Conservation (phyloP, 1,140 invertebrate genomes). For the Brevipalpus yothersi region DNA sequence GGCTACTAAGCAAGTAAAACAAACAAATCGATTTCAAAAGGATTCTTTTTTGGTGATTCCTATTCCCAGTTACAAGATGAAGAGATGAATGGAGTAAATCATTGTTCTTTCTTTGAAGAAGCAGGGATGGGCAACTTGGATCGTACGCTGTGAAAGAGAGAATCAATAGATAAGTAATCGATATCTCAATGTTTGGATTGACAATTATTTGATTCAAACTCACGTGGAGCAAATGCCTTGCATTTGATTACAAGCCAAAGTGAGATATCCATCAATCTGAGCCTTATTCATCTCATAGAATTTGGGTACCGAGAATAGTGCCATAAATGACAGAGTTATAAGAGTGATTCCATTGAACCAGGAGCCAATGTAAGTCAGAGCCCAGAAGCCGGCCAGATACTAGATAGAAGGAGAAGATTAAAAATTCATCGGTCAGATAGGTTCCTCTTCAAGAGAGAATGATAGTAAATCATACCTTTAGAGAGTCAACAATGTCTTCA, state of each 20-base stretch:
- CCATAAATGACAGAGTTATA: slow-evolving; percentile 71
- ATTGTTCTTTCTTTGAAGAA: too few relatives aligned
- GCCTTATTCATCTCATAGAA: slow-evolving; percentile 92
- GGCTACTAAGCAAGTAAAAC: too few relatives aligned
- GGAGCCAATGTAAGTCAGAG: slow-evolving; percentile 77
- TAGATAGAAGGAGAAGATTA: slow-evolving; percentile 28
- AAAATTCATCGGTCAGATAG: not conserved
- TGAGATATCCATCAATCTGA: slow-evolving; percentile 79
- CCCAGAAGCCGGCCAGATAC: slow-evolving; percentile 76
- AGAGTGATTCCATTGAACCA: slow-evolving; percentile 97
- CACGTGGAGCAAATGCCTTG: slow-evolving; percentile 4
- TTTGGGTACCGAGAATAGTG: slow-evolving; percentile 83
- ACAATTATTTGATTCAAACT: not conserved
- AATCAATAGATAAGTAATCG: too few relatives aligned
- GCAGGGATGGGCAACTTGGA: too few relatives aligned
- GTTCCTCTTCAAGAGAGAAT: not conserved
- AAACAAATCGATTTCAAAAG: too few relatives aligned
- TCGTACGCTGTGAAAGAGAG: too few relatives aligned
- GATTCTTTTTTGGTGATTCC: too few relatives aligned
- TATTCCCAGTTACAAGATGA: too few relatives aligned
- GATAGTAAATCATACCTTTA: slow-evolving; percentile 21
- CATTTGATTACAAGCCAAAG: slow-evolving; percentile 50
- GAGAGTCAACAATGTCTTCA: slow-evolving; percentile 79
- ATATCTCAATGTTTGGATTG: too few relatives aligned
- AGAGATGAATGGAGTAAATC: too few relatives aligned